A percentile compares a stretch with the other conserved stretches of the same genome.
These are phyloP conservation scores for Melanostigma gelatinosum DNA, from an alignment of 2,113 vertebrate genomes.

Conservation along the genomic window DNA sequence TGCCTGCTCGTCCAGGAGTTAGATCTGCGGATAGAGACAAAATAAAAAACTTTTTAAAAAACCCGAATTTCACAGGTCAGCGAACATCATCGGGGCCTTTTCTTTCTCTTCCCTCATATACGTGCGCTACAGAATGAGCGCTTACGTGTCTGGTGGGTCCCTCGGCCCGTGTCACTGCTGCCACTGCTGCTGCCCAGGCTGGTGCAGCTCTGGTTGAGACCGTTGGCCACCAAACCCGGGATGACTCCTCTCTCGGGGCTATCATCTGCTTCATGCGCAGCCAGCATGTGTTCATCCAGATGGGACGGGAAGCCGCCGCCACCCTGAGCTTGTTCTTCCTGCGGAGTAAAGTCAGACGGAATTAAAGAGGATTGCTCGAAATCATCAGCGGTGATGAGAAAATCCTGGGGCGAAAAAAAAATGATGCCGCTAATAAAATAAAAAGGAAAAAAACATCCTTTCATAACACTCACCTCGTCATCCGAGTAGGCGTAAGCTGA, in stretches of 20 bases:
- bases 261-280: slow-evolving; percentile 75
- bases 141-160: slow-evolving; percentile 72
- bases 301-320: slow-evolving; percentile 87
- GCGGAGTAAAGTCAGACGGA: background rate
- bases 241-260: slow-evolving; percentile 73
- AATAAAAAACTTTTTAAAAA: background rate
- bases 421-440: background rate
- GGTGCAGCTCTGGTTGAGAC: slow-evolving; percentile 91
- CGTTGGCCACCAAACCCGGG: slow-evolving; percentile 85
- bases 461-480: slow-evolving; percentile 87
- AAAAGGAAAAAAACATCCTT: fast-evolving
- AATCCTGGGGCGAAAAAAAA: background rate
- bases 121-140: background rate
- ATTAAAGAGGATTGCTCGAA: background rate
- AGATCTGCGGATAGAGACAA: slow-evolving; percentile 58
- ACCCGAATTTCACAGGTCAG: background rate
- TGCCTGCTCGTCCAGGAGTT: slow-evolving; percentile 80
- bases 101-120: too few species aligned
- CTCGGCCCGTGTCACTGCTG: slow-evolving; percentile 90
- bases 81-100: too few species aligned
- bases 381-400: background rate
- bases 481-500: slow-evolving; percentile 93
- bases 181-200: slow-evolving; percentile 93
- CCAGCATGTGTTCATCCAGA: slow-evolving; percentile 87
- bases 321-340: slow-evolving; percentile 86